Evolutionary conservation across 2,888 invertebrate genomes (phyloP).

Genomic region (Conops quadrifasciatus): DNA sequence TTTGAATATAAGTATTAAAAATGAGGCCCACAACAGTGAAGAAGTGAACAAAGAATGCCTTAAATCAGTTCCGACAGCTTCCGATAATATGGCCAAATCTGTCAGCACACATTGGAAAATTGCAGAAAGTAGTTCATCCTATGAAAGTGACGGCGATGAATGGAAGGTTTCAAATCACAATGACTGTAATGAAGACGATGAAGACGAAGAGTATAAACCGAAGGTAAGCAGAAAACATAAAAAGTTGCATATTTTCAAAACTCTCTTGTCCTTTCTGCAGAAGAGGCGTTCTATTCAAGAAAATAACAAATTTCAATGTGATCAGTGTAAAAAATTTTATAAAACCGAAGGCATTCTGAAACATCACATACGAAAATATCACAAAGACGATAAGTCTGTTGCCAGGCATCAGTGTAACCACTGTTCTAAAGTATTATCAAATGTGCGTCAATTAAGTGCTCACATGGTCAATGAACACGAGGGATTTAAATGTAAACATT

Average conservation of each 20-base stretch:
- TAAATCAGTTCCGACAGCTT: neutral
- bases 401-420: conserved; percentile 29
- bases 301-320: conserved; percentile 28
- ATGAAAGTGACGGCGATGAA: conserved; percentile 7
- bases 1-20: conserved; percentile 20
- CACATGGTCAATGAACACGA: conserved; percentile 43
- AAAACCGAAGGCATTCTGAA: conserved; percentile 46
- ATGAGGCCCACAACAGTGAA: conserved; percentile 1
- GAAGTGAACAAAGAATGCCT: no score
- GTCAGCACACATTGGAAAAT: neutral
- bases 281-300: neutral
- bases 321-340: conserved; percentile 32
- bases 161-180: neutral
- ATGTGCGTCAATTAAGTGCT: conserved; percentile 31
- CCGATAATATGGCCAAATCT: neutral
- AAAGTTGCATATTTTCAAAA: neutral
- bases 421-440: conserved; percentile 30
- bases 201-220: conserved; percentile 17
- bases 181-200: neutral
- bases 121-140: neutral
- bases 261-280: neutral
- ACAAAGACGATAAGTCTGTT: neutral
- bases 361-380: conserved; percentile 46
- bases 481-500: conserved; percentile 48
- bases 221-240: neutral